These are phyloP conservation scores for Saxidomus purpurata DNA, from an alignment of 1,140 invertebrate species.

Conservation along the genomic window DNA sequence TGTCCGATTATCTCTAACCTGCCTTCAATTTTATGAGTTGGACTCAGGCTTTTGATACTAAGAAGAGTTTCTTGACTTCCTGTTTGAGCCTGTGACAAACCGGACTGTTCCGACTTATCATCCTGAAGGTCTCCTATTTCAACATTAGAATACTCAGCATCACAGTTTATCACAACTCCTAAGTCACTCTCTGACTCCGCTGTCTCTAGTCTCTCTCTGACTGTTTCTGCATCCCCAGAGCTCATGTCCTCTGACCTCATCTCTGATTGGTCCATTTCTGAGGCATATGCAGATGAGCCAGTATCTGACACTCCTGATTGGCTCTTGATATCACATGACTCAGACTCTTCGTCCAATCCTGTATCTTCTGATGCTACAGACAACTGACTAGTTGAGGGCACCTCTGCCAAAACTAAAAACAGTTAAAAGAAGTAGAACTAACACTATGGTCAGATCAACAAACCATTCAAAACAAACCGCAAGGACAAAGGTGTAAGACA, in stretches of 20 bases:
- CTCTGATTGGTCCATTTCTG: slow-evolving; percentile 68
- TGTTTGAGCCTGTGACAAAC: slow-evolving; percentile 76
- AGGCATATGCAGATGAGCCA: slow-evolving; percentile 63
- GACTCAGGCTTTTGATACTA: slow-evolving; percentile 81
- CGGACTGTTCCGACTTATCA: slow-evolving; percentile 81
- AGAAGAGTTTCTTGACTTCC: slow-evolving; percentile 84
- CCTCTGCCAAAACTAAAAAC: slow-evolving; percentile 71
- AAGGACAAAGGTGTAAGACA: too few relatives aligned
- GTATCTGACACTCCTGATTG: slow-evolving; percentile 54
- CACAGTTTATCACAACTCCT: slow-evolving; percentile 60
- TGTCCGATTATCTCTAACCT: slow-evolving; percentile 70
- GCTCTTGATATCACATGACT: slow-evolving; percentile 63
- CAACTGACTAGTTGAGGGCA: slow-evolving; percentile 76
- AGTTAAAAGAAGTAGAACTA: too few relatives aligned
- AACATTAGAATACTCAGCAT: slow-evolving; percentile 81
- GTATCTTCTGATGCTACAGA: slow-evolving; percentile 67
- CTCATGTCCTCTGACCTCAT: slow-evolving; percentile 20
- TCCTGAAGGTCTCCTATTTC: slow-evolving; percentile 84
- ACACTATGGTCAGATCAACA: too few relatives aligned
- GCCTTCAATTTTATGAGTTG: slow-evolving; percentile 59
- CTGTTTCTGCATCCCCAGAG: slow-evolving; percentile 56
- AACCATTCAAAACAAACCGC: too few relatives aligned
- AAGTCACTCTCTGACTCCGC: slow-evolving; percentile 3
- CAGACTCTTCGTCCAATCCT: slow-evolving; percentile 67
- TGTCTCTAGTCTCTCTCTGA: slow-evolving; percentile 12